Percentiles rank a stretch among this genome's conserved stretches.
Evolutionary conservation across 2,797 vertebrate genomes (phyloP).

Genomic region (Kryptolebias ocellatus): DNA sequence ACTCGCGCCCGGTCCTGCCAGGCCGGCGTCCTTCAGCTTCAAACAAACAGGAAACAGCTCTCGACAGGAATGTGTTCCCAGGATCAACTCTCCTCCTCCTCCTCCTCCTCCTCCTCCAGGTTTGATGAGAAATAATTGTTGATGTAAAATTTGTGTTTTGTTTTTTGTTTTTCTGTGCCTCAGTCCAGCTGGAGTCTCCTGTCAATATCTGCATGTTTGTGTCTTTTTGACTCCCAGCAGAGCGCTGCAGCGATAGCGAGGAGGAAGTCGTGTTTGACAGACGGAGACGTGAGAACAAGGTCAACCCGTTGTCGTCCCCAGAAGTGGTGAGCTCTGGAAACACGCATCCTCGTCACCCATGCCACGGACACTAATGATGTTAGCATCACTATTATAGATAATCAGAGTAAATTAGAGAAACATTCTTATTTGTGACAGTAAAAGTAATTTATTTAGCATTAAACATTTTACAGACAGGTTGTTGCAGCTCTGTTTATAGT

Average conservation of each 20-base stretch:
- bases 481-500: too few relatives aligned
- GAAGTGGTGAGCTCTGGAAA: constrained; percentile 53
- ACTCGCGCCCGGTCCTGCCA: background rate
- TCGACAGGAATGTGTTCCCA: background rate
- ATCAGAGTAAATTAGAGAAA: too few relatives aligned
- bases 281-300: constrained; percentile 46
- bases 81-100: constrained; percentile 18
- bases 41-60: constrained; percentile 15
- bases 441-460: too few relatives aligned
- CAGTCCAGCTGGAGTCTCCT: background rate
- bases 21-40: constrained; percentile 9
- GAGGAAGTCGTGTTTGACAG: constrained; percentile 67
- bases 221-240: constrained; percentile 26
- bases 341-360: too few relatives aligned
- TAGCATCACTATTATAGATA: too few relatives aligned
- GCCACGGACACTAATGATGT: too few relatives aligned
- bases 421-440: too few relatives aligned
- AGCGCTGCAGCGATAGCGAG: constrained; percentile 73
- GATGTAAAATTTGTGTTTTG: background rate
- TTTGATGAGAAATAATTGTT: constrained; percentile 32
- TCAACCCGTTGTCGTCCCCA: constrained; percentile 71
- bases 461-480: too few relatives aligned
- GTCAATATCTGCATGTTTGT: background rate
- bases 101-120: constrained; percentile 53
- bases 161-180: too few relatives aligned